Conservation (phyloP, 1,140 invertebrate genomes). For the Bicyclus anynana region DNA sequence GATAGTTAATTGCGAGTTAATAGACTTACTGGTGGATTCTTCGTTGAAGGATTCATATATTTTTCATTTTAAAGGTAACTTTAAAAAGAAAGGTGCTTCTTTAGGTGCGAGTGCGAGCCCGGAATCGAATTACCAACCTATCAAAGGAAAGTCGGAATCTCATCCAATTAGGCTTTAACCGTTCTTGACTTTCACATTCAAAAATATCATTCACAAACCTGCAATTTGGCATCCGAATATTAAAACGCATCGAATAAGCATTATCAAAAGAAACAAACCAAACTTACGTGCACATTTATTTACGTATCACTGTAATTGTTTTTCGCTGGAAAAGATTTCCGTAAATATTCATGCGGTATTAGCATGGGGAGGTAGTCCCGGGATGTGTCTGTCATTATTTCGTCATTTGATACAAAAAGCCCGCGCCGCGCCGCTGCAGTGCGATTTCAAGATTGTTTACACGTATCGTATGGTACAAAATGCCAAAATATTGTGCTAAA, state of each 20-base stretch:
- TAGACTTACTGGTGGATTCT: too few species aligned
- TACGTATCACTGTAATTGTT: constrained; percentile 44
- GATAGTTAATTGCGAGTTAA: too few species aligned
- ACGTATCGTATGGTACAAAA: constrained; percentile 9
- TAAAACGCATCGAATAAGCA: not conserved
- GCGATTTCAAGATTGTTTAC: constrained; percentile 28
- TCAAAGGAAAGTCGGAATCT: too few species aligned
- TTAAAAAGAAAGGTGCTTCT: too few species aligned
- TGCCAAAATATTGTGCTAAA: constrained; percentile 2
- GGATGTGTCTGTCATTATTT: constrained; percentile 68
- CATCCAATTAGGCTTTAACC: too few species aligned
- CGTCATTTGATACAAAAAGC: constrained; percentile 69
- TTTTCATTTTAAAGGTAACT: too few species aligned
- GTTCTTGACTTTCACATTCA: too few species aligned
- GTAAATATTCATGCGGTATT: constrained; percentile 74
- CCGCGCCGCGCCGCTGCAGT: constrained; percentile 34
- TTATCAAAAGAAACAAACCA: constrained; percentile 5
- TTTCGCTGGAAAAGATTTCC: constrained; percentile 57
- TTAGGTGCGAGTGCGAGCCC: too few species aligned
- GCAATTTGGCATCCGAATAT: not conserved
- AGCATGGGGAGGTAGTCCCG: constrained; percentile 54
- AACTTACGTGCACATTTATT: constrained; percentile 14
- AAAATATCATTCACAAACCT: too few species aligned
- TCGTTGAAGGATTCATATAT: too few species aligned
- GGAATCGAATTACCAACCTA: too few species aligned